Percentiles rank a stretch among this genome's conserved stretches.
These are phyloP conservation scores for Megalurothrips usitatus DNA, from an alignment of 2,888 invertebrate species.

Conservation along the genomic window DNA sequence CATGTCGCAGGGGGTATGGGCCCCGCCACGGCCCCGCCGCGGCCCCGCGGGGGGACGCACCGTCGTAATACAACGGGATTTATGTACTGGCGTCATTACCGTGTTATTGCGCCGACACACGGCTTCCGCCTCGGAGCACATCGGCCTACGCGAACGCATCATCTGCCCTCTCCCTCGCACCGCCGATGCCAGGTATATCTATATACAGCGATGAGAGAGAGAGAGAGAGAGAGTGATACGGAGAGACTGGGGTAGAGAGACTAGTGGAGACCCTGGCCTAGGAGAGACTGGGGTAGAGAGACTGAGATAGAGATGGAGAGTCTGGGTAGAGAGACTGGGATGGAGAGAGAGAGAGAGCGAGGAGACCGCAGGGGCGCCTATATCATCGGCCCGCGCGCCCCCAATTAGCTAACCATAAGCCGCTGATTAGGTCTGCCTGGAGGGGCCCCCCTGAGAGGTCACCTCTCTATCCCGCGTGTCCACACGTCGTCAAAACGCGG, in stretches of 20 bases:
- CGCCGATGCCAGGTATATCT: too few species aligned
- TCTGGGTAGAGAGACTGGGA: neutral
- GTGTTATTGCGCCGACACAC: neutral
- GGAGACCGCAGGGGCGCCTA: neutral
- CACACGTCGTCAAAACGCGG: slow-evolving; percentile 14
- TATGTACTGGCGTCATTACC: neutral
- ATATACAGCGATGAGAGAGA: neutral
- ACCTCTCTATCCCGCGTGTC: neutral
- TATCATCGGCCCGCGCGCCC: too few species aligned
- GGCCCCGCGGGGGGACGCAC: too few species aligned
- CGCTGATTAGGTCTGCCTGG: neutral
- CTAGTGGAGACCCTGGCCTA: neutral
- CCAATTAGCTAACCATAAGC: neutral
- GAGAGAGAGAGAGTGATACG: neutral
- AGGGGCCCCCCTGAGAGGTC: neutral
- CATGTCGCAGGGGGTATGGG: too few species aligned
- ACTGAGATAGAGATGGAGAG: neutral
- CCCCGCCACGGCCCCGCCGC: too few species aligned
- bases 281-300: neutral
- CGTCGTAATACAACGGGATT: neutral
- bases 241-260: neutral
- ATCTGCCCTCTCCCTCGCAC: too few species aligned
- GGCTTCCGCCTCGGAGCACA: neutral
- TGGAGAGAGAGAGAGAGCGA: neutral
- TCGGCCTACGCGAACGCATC: too few species aligned